Evolutionary conservation across 2,797 vertebrate genomes (phyloP).

Genomic region (Acanthiza pusilla): DNA sequence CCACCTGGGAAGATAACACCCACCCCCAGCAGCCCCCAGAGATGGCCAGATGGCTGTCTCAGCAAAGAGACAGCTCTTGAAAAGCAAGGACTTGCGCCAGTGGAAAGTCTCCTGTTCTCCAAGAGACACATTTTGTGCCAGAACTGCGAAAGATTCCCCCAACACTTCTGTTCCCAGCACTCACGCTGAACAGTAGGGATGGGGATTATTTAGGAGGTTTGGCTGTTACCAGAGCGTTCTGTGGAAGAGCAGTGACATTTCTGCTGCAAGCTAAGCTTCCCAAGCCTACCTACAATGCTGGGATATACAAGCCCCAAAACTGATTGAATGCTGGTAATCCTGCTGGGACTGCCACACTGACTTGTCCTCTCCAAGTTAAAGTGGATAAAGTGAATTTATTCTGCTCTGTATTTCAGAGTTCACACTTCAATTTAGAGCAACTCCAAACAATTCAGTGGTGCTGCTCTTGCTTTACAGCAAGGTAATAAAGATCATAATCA

Average conservation of each 20-base stretch:
- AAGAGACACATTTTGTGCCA: neutral
- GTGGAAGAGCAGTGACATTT: slow-evolving; percentile 21
- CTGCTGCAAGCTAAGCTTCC: neutral
- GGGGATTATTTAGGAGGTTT: slow-evolving; percentile 11
- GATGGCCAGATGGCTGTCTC: slow-evolving; percentile 34
- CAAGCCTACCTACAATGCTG: neutral
- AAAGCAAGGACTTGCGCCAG: slow-evolving; percentile 15
- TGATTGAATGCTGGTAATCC: neutral
- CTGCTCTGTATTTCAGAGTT: slow-evolving; percentile 30
- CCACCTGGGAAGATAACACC: slow-evolving; percentile 1
- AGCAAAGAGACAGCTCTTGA: slow-evolving; percentile 13
- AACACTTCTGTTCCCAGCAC: neutral
- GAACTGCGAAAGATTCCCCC: neutral
- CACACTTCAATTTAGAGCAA: slow-evolving; percentile 20
- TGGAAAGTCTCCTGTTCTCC: slow-evolving; percentile 11
- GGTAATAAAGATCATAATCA: slow-evolving; percentile 57
- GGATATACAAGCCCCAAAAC: neutral
- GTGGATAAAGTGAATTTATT: slow-evolving; percentile 23
- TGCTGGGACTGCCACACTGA: neutral
- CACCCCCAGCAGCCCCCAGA: neutral
- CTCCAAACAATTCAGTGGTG: neutral
- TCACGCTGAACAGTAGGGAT: neutral
- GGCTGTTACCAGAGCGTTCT: neutral
- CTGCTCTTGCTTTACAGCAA: slow-evolving; percentile 23
- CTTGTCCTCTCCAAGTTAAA: neutral